phyloP scores from a whole-genome alignment of 2,888 invertebrate genomes.

The Phortica magna region DNA sequence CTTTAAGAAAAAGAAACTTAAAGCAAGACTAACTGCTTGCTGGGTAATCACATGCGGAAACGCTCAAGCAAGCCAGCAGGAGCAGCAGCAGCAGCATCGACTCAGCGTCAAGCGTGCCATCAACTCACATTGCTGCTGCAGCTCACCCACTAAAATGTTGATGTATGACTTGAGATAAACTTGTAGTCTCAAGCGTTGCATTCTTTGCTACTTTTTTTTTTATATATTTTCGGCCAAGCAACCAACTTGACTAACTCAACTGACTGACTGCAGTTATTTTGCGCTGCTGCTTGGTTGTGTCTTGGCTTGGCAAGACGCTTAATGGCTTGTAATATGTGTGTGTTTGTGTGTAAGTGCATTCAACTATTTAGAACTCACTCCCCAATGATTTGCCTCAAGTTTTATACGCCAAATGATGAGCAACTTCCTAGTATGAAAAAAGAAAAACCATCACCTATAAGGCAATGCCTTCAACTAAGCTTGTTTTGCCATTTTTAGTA shows the following conservation, averaged over 20 bases:
- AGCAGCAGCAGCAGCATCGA: constrained; percentile 43
- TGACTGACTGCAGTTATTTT: neutral
- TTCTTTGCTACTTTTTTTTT: constrained; percentile 40
- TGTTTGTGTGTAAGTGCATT: neutral
- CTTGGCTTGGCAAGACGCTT: constrained; percentile 10
- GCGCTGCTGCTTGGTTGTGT: neutral
- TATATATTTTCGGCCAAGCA: constrained; percentile 25
- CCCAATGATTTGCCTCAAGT: neutral
- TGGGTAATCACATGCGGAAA: constrained; percentile 66
- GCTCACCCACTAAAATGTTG: constrained; percentile 50
- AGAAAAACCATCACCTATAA: constrained; percentile 15
- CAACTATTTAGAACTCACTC: constrained; percentile 18
- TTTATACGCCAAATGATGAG: neutral
- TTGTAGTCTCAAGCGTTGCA: constrained; percentile 38
- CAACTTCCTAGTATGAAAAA: neutral
- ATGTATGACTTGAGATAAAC: constrained; percentile 64
- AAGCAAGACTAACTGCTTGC: constrained; percentile 66
- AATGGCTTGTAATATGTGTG: constrained; percentile 31
- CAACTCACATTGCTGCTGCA: constrained; percentile 43
- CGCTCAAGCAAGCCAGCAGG: constrained; percentile 25
- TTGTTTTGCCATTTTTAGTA: neutral
- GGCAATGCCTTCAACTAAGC: neutral
- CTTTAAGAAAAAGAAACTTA: too few relatives aligned
- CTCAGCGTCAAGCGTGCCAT: constrained; percentile 55
- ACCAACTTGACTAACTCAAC: too few relatives aligned